Evolutionary conservation across 2,113 vertebrate genomes (phyloP), one percentile per base, ranked within the genome.

Genomic region (Cettia cetti): DNA sequence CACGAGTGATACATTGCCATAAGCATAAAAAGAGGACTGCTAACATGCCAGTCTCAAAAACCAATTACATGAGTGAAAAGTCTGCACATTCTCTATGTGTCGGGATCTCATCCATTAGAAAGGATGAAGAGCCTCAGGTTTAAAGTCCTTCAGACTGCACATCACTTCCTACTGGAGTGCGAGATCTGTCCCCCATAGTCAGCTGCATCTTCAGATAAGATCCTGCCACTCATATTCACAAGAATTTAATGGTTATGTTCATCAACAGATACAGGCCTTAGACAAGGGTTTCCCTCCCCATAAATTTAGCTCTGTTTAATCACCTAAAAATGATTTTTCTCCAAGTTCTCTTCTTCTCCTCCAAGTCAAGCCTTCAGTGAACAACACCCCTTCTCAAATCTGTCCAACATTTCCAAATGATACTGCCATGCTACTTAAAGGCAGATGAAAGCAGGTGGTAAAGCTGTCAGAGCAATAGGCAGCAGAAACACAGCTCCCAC

Each of bases 151-250:
- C 68, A 71, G 24, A 82, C 21, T 15, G 28, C 1, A n/a, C 4
- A 30, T 4, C 0, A 2, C 16, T 66, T 74, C 27, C 31, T 66
- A 12, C 15, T 30, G 30, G 33, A 83, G 23, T 9, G 10, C 5
- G 33, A n/a, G 23, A 33, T 33, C 27, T 1, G 0, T 44, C 6
- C 53, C 19, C 17, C 4, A 2, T 3, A 35, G 24, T n/a, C 26
- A 86, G 20, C 35, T 47, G 26, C 27, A 45, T 28, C 53, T 65
- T 79, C 84, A 66, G 63, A 12, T 30, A 79, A 85, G 28, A 76
- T 54, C 47, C 42, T 50, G 37, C 49, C 52, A 8, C 33, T 44
- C 66, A 37, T 6, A 70, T 40, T 71, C 49, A 40, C 20, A 60
- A 50, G 42, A 66, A 78, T 78, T 49, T 39, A 24, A 28, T 8